Base-by-base conservation (phyloP, 2,888 invertebrate genomes). In the Argyra leucocephala region DNA sequence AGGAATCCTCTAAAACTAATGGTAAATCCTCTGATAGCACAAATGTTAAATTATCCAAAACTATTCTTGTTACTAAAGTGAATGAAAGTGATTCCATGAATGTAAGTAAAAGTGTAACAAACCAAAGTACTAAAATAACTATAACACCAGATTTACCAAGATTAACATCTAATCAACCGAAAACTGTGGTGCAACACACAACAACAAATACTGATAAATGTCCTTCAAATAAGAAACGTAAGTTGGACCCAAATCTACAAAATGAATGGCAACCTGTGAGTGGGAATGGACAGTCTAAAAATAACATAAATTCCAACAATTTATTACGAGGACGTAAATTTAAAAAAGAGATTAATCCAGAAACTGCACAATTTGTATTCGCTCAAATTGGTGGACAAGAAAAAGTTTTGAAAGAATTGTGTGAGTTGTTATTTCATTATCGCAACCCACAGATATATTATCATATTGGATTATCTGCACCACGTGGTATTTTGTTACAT, bases 401-500 rank as follows among this genome's bases (percentile, higher is more conserved):
- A 57, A 85, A 86, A 71, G 85, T 88, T 22, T 81, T 92, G 22
- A 77, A 84, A 78, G 84, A 86, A 71, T 83, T 93, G 2, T 88
- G 88, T 75, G 87, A 89, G 74, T 80, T 92, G 65, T 81, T 95
- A 63, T 82, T 93, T 71, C 95, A 96, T 75, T 86, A 96, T 78
- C 90, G 88, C 73, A 91, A 94, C 74, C 93, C 96, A 2, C 91
- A 94, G 77, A 86, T 96, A n/a, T 96, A 93, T 77, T 82, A 83
- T 66, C 84, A 88, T 70, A 82, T 96, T 68, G 95, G 95, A 1
- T 86, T 94, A 64, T 86, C 89, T 69, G 91, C 96, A 57, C 93
- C 96, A 0, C 84, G 93, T 74, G 97, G 96, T 26, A 89, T 97
- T 72, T 80, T 99, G 63, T 81, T 98, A 62, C 96, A 97, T 78